These are phyloP conservation scores for Drosophila cyrtoloma DNA, from an alignment of 2,888 invertebrate species.

Conservation along the genomic window DNA sequence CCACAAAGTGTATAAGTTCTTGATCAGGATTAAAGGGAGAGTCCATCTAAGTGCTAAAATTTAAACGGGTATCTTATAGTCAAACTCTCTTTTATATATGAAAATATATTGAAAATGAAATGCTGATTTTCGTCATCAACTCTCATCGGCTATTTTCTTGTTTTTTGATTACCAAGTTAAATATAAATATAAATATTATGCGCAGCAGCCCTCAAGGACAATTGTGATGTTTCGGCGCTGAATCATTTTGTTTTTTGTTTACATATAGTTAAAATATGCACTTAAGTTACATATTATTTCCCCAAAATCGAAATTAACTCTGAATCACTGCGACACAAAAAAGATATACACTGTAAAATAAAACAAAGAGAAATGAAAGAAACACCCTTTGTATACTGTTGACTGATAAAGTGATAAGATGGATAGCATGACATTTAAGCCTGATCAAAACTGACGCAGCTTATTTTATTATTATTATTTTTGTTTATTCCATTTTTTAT, in stretches of 20 bases:
- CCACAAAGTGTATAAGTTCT: not conserved
- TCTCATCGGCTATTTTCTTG: not conserved
- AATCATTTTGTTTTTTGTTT: slow-evolving; percentile 23
- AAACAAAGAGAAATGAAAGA: not conserved
- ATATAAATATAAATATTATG: not conserved
- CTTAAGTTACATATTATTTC: not conserved
- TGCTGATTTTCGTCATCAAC: not conserved
- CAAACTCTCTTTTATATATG: not conserved
- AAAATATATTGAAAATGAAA: not conserved
- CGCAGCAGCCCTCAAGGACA: slow-evolving; percentile 34
- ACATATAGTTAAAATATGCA: not conserved
- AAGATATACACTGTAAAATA: not conserved
- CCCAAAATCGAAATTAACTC: not conserved
- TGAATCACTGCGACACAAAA: slow-evolving; percentile 3
- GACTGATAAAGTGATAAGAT: slow-evolving; percentile 25
- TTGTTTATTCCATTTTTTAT: slow-evolving; percentile 2
- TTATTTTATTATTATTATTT: not conserved
- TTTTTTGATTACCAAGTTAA: not conserved
- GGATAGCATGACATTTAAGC: slow-evolving; percentile 26
- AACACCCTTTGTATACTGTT: not conserved
- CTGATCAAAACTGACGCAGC: slow-evolving; percentile 32
- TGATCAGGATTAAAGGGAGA: not conserved
- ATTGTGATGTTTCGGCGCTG: slow-evolving; percentile 8
- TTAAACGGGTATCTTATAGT: not conserved
- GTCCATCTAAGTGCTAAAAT: not conserved